These are phyloP conservation scores for Musca domestica DNA, from an alignment of 1,140 invertebrate genomes.

Conservation along the genomic window DNA sequence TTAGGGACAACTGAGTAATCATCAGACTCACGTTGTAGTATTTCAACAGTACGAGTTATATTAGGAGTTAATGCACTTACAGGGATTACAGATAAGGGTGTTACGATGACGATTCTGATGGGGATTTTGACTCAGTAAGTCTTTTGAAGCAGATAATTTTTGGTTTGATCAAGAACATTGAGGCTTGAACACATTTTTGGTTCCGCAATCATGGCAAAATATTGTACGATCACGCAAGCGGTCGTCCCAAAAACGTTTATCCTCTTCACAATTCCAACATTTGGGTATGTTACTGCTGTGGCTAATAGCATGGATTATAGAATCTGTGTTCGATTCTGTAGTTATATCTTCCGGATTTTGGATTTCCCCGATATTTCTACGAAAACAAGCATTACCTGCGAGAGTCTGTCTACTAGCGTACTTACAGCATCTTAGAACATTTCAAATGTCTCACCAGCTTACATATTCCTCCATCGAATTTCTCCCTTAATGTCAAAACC, in stretches of 20 bases:
- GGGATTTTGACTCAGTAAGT: background rate
- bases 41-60: background rate
- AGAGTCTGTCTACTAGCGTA: background rate
- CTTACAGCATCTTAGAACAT: constrained; percentile 9
- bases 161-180: background rate
- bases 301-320: background rate
- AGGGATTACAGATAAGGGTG: background rate
- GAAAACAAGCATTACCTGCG: background rate
- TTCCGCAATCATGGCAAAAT: constrained; percentile 13
- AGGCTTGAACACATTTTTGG: too few relatives aligned
- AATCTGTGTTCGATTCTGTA: background rate
- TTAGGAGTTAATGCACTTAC: background rate
- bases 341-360: too few relatives aligned
- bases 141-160: background rate
- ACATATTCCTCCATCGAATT: background rate
- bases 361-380: background rate
- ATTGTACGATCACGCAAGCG: background rate
- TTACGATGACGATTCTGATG: too few relatives aligned
- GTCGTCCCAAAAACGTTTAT: background rate
- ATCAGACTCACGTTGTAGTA: background rate
- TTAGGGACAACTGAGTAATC: background rate
- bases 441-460: constrained; percentile 8
- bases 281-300: too few relatives aligned
- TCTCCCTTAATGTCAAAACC: background rate
- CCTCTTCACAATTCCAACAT: constrained; percentile 16